Conservation (phyloP, 2,797 vertebrate species). For the Typhlichthys subterraneus region DNA sequence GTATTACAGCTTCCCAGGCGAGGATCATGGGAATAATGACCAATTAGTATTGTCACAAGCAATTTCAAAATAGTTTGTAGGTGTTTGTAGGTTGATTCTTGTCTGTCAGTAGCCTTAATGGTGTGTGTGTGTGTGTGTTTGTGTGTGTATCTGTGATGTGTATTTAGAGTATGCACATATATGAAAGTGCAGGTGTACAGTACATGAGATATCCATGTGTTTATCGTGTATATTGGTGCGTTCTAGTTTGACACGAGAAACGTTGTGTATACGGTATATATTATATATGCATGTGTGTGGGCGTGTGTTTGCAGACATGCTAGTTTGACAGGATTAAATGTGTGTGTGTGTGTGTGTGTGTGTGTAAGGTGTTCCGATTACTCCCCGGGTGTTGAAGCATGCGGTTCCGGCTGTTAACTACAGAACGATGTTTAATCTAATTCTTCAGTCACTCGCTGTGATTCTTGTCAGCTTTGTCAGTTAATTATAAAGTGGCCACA, state of each 20-base stretch:
- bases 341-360: slow-evolving; percentile 13
- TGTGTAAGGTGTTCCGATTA: slow-evolving; percentile 54
- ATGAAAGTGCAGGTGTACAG: slow-evolving; percentile 38
- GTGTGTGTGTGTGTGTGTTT: too few relatives aligned
- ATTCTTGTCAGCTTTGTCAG: slow-evolving; percentile 83
- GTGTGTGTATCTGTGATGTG: neutral
- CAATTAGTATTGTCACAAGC: slow-evolving; percentile 70
- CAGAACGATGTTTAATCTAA: slow-evolving; percentile 75
- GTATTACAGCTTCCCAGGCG: slow-evolving; percentile 55
- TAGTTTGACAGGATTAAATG: neutral
- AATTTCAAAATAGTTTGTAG: slow-evolving; percentile 24
- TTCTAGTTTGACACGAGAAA: too few relatives aligned
- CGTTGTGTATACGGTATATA: too few relatives aligned
- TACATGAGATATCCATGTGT: neutral
- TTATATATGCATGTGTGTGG: slow-evolving; percentile 10
- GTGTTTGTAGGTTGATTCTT: too few relatives aligned
- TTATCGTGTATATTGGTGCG: too few relatives aligned
- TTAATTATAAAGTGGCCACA: slow-evolving; percentile 79
- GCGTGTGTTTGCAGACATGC: slow-evolving; percentile 9
- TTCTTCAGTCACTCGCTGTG: slow-evolving; percentile 66
- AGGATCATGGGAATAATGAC: slow-evolving; percentile 68
- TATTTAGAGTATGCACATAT: slow-evolving; percentile 8
- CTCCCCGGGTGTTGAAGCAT: slow-evolving; percentile 74
- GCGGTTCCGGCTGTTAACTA: slow-evolving; percentile 70
- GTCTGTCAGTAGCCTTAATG: too few relatives aligned